These are phyloP conservation scores for Linnaemya vulpina DNA, from an alignment of 2,888 invertebrate species.

Conservation along the genomic window DNA sequence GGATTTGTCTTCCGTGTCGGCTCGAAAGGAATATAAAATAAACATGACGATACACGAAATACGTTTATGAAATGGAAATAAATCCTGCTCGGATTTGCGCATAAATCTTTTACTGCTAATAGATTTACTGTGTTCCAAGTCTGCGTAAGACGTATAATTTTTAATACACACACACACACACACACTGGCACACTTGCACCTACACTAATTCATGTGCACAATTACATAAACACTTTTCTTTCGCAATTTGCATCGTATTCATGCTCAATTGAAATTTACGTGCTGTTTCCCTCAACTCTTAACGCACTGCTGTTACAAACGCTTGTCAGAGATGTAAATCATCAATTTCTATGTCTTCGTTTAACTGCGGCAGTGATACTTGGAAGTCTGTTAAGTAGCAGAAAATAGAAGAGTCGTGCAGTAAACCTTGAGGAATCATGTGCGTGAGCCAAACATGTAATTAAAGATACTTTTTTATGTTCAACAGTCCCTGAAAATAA, in stretches of 20 bases:
- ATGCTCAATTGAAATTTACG: conserved; percentile 41
- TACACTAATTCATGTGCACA: background rate
- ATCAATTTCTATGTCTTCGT: conserved; percentile 8
- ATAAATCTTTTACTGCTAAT: conserved; percentile 35
- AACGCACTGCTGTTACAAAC: conserved; percentile 25
- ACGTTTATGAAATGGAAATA: conserved; percentile 25
- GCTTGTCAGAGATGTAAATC: conserved; percentile 31
- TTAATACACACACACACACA: background rate
- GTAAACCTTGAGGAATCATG: background rate
- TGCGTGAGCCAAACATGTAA: background rate
- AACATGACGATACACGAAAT: conserved; percentile 2
- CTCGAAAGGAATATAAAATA: conserved; percentile 4
- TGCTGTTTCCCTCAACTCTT: conserved; percentile 18
- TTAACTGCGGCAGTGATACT: background rate
- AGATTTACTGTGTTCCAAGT: conserved; percentile 18
- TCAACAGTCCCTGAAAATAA: background rate
- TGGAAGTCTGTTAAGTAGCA: background rate
- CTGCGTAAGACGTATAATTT: conserved; percentile 27
- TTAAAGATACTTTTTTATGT: background rate
- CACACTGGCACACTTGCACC: background rate
- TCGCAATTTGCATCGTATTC: conserved; percentile 42
- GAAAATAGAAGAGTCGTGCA: no score
- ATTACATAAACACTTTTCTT: background rate
- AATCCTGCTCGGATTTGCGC: conserved; percentile 49
- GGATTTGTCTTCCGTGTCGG: background rate